Evolutionary conservation across 2,888 invertebrate genomes (phyloP), one percentile per base, ranked within the genome.

Genomic region (Parasteatoda lunata): DNA sequence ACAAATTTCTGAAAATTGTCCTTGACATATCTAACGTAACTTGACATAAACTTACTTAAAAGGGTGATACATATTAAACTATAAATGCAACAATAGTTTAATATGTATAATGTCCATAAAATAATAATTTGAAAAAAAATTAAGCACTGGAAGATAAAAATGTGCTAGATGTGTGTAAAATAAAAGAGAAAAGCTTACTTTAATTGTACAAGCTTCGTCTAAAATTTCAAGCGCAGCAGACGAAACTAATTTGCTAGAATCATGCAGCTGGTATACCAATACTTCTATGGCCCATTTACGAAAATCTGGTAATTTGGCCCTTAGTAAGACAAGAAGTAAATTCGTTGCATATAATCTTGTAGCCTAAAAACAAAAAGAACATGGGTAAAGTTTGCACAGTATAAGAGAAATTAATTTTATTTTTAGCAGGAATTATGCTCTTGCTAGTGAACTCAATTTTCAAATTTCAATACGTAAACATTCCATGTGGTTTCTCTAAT

Each of bases 201-300:
- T 95, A 89, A 97, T 95, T 92, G 97, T 97, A 91, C 96, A 96
- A n/a, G 97, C 97, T 93, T 98, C 98, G 91, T 97, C 96, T 69
- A 98, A 93, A 83, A 96, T 95, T 89, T 95, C 94, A 80, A 97
- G 93, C 5, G 98, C 97, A 9, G 95, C 94, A 90, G 96, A 93
- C 8, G 95, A 95, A 51, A 98, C 96, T 65, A 95, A 94, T 89
- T 95, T 95, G 85, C 96, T 96, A 88, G 94, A 93, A 91, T 99
- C 99, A 89, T 95, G 95, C 59, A 98, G 93, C 92, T 97, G 97
- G 79, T 94, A 94, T 45, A 97, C 95, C 76, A 99, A 93, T 91
- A 97, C 93, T 89, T 96, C 95, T 88, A 98, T 94, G 47, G 97
- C 96, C 98, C 98, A 99, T 47, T 94, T 91, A 83, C 91, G 91